These are phyloP conservation scores for Bothrops jararaca DNA, from an alignment of 2,113 vertebrate genomes.

Conservation along the genomic window DNA sequence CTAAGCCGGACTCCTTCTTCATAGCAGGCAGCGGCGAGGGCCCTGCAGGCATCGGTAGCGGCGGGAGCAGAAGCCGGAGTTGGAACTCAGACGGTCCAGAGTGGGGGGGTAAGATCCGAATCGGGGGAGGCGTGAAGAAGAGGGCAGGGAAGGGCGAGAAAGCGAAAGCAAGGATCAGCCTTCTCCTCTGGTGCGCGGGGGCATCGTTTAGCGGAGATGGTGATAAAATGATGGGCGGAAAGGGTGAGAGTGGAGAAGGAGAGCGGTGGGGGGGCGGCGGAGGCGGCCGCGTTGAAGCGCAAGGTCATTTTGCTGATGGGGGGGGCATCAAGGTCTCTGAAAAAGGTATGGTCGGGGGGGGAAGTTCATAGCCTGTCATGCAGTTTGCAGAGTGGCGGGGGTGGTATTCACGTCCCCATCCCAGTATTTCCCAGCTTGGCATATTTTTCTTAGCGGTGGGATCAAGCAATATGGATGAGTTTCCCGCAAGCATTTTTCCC, in stretches of 20 bases:
- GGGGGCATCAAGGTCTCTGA: background rate
- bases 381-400: background rate
- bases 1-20: conserved; percentile 1
- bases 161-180: background rate
- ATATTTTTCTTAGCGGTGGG: background rate
- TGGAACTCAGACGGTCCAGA: conserved; percentile 41
- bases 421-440: background rate
- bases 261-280: background rate
- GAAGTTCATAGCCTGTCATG: background rate
- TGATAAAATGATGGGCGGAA: background rate
- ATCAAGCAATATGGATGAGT: background rate
- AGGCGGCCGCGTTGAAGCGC: background rate
- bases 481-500: background rate
- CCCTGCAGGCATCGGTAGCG: conserved; percentile 74
- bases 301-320: background rate
- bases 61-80: conserved; percentile 51
- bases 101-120: conserved; percentile 21
- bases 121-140: too few species aligned
- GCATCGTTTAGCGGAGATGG: background rate
- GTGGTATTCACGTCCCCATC: background rate
- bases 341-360: background rate
- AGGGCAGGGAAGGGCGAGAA: background rate
- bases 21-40: conserved; percentile 67
- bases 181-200: background rate
- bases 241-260: background rate